Conservation (phyloP, 2,888 invertebrate genomes). For the Ptychoptera albimana region DNA sequence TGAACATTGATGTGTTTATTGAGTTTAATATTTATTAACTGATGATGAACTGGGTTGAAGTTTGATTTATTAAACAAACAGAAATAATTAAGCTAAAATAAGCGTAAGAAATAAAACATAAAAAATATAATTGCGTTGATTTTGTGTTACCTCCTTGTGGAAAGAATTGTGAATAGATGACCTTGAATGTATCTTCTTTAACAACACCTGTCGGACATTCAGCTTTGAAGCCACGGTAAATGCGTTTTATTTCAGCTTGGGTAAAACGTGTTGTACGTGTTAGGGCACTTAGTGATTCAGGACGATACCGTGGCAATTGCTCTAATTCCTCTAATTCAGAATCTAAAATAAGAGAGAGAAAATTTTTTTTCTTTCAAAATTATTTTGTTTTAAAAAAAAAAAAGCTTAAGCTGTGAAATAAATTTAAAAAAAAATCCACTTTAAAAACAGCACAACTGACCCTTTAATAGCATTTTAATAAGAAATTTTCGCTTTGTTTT, state of each 20-base stretch:
- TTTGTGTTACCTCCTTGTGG: slow-evolving; percentile 96
- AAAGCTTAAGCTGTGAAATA: neutral
- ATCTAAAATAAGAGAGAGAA: slow-evolving; percentile 41
- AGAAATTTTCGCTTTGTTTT: too few species aligned
- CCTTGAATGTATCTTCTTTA: slow-evolving; percentile 88
- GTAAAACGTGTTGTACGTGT: slow-evolving; percentile 82
- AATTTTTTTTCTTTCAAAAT: neutral
- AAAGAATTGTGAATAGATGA: slow-evolving; percentile 93
- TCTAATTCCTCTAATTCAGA: slow-evolving; percentile 88
- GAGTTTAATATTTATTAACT: too few species aligned
- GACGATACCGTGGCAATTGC: slow-evolving; percentile 80
- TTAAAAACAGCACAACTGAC: neutral
- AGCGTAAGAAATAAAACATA: too few species aligned
- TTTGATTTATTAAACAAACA: too few species aligned
- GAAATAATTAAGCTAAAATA: too few species aligned
- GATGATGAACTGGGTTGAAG: too few species aligned
- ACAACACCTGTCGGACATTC: slow-evolving; percentile 92
- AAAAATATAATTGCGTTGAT: too few species aligned
- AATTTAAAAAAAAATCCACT: neutral
- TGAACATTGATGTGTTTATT: too few species aligned
- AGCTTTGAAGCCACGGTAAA: slow-evolving; percentile 94
- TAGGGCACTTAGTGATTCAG: slow-evolving; percentile 82
- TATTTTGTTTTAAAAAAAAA: neutral
- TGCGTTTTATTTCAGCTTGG: slow-evolving; percentile 82
- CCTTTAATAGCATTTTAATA: too few species aligned